Conservation (phyloP, 2,113 vertebrate genomes). For the Pluvialis apricaria region DNA sequence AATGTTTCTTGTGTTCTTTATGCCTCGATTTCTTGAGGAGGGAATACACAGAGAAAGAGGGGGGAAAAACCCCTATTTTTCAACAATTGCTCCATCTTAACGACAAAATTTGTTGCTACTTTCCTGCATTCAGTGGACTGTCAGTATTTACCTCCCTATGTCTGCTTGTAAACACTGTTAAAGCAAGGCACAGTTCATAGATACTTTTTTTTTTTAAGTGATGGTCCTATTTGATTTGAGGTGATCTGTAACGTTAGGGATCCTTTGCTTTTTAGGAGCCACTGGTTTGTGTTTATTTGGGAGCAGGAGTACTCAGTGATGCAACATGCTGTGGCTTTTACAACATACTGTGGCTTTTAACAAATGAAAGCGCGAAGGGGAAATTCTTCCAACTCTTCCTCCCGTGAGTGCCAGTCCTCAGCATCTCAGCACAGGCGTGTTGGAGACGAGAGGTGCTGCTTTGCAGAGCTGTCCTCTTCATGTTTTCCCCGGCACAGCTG, state of each 20-base stretch:
- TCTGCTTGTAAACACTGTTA: not conserved
- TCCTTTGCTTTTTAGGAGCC: not conserved
- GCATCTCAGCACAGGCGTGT: rapidly evolving
- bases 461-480: not conserved
- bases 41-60: not conserved
- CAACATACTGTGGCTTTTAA: not conserved
- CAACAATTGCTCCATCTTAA: not conserved
- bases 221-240: not conserved
- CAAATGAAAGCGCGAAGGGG: not conserved
- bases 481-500: not conserved
- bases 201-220: not conserved
- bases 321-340: not conserved
- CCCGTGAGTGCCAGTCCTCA: not conserved
- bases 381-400: not conserved
- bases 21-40: not conserved
- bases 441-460: not conserved
- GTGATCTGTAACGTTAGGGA: not conserved
- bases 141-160: not conserved
- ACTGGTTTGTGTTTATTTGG: not conserved
- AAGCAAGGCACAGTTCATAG: not conserved
- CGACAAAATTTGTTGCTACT: not conserved
- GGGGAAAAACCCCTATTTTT: not conserved
- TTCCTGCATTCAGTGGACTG: not conserved
- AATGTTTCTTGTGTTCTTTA: not conserved
- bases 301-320: not conserved